phyloP scores from a whole-genome alignment of 2,113 vertebrate species.

The Neodontobutis hainanensis region DNA sequence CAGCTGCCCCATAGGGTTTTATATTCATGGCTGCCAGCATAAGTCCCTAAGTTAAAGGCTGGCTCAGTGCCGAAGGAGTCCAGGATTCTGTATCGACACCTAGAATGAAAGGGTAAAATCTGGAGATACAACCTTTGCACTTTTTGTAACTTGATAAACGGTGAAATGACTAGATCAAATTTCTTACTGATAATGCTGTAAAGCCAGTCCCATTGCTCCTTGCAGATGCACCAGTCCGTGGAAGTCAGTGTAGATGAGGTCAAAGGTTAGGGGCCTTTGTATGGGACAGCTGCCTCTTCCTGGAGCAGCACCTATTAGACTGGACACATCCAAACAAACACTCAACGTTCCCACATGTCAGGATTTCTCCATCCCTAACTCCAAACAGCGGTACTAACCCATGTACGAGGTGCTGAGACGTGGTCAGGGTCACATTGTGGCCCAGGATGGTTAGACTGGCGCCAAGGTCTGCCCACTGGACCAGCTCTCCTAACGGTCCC shows the following conservation, averaged over 20 bases:
- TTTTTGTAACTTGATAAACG: too few species aligned
- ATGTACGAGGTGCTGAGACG: conserved; percentile 65
- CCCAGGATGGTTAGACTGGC: conserved; percentile 72
- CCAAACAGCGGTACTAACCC: conserved; percentile 42
- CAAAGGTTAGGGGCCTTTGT: conserved; percentile 70
- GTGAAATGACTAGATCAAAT: too few species aligned
- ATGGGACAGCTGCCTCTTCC: conserved; percentile 76
- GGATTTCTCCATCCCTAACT: not conserved
- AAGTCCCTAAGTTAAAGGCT: conserved; percentile 72
- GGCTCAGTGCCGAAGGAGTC: conserved; percentile 80
- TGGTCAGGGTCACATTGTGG: conserved; percentile 70
- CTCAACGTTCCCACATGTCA: not conserved
- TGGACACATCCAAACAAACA: conserved; percentile 43
- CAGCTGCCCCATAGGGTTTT: conserved; percentile 78
- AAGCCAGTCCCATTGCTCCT: conserved; percentile 75
- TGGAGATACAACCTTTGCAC: too few species aligned
- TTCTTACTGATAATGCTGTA: conserved; percentile 71
- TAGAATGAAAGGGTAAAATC: conserved; percentile 16
- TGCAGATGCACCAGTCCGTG: conserved; percentile 74
- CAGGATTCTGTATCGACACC: conserved; percentile 76
- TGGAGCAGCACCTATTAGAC: conserved; percentile 74
- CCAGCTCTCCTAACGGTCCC: conserved; percentile 77
- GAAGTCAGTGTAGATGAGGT: conserved; percentile 80
- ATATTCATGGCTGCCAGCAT: conserved; percentile 63
- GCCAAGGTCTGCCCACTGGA: conserved; percentile 78